Base-by-base conservation (phyloP, 2,797 vertebrate species). In the Silurus aristotelis region DNA sequence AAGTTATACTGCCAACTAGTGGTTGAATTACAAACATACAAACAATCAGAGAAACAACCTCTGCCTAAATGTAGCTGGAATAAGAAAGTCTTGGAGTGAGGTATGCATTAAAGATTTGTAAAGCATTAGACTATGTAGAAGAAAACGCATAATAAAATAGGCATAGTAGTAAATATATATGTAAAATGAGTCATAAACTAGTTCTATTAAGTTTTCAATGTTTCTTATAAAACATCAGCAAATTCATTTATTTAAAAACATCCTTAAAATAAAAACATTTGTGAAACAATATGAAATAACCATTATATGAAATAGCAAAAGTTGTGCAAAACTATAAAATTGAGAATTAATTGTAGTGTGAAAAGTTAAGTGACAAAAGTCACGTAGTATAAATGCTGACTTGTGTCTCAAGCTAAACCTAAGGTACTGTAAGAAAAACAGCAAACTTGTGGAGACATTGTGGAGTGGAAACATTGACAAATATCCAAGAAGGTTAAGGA, bases 1-100 rank as follows among this genome's bases (percentile, higher is more conserved):
- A 67, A n/a, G 68, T 22, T 63, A 61, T 52, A 31, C 78, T 73
- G 68, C 78, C 70, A 61, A 70, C 84, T 81, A 43, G 14, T 81
- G 84, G 46, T 25, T 43, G 14, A 43, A n/a, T 10, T 64, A 63
- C 20, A 46, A 71, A 46, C 38, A 48, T 10, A 80, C 6, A 48
- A 63, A 38, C 38, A 38, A 4, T 38, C 4, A 5, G 5, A 4
- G 3, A 38, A 38, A 38, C 38, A 38, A 38, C 38, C 38, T 38
- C 5, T 14, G 9, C 3, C 38, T 22, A 71, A 22, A 46, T 48
- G 12, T 1, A 68, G 27, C 66, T 68, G 31, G 66, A 60, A 68
- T 31, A 68, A 38, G 6, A 38, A 68, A 27, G 66, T 71, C 68
- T 8, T 7, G 15, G 64, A 67, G 64, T 31, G 64, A 25, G 38